Conservation (phyloP, 2,797 vertebrate species). For the Chelmon rostratus region DNA sequence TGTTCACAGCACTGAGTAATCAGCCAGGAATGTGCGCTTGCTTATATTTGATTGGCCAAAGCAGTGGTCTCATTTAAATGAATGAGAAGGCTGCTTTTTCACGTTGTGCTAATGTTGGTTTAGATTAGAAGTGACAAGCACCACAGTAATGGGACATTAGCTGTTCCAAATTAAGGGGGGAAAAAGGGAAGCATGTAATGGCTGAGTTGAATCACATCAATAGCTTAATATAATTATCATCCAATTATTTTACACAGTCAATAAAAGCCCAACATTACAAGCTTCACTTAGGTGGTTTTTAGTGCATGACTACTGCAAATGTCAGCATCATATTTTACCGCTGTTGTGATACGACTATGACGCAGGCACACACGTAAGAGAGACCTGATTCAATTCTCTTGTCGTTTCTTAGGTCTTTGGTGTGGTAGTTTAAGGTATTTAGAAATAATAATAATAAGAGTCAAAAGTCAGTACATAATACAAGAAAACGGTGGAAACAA, state of each 20-base stretch:
- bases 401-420: not conserved
- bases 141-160: not conserved
- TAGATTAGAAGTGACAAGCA: not conserved
- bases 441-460: too few relatives aligned
- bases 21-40: not conserved
- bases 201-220: conserved; percentile 10
- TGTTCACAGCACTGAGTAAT: not conserved
- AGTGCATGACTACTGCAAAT: not conserved
- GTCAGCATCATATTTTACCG: not conserved
- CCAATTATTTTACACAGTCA: conserved; percentile 27
- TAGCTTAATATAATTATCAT: conserved; percentile 17
- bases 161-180: not conserved
- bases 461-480: too few relatives aligned
- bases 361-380: not conserved
- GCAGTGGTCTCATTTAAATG: not conserved
- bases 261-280: not conserved
- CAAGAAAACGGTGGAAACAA: too few relatives aligned
- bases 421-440: too few relatives aligned
- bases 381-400: not conserved
- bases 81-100: not conserved
- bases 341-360: not conserved
- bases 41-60: not conserved
- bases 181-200: not conserved
- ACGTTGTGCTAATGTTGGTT: not conserved
- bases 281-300: not conserved